phyloP scores from a whole-genome alignment of 2,113 vertebrate species.

The Eira barbara region DNA sequence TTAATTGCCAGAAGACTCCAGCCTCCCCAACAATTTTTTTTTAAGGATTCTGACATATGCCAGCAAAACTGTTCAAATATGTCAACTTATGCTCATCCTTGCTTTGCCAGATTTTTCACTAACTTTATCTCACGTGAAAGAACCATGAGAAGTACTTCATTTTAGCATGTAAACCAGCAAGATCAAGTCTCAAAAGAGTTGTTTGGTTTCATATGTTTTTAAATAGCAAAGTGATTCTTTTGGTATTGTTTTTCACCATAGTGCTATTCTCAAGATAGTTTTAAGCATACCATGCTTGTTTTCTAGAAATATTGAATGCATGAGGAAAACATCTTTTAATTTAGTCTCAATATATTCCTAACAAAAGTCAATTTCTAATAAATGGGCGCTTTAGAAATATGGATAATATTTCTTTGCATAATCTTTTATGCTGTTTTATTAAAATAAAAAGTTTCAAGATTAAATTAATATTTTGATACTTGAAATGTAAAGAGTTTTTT shows the following conservation, averaged over 20 bases:
- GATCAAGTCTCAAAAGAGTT: constrained; percentile 36
- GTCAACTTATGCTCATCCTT: constrained; percentile 59
- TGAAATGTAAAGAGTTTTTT: neutral
- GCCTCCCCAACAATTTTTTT: neutral
- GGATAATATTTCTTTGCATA: neutral
- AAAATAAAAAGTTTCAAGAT: neutral
- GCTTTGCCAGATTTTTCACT: constrained; percentile 60
- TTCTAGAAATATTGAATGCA: constrained; percentile 31
- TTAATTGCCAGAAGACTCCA: constrained; percentile 1
- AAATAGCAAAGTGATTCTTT: constrained; percentile 44
- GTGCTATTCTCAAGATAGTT: constrained; percentile 46
- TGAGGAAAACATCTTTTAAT: neutral
- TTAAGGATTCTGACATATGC: constrained; percentile 52
- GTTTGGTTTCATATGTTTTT: constrained; percentile 49
- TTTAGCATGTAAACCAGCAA: constrained; percentile 20
- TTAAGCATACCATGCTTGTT: constrained; percentile 36
- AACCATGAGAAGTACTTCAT: constrained; percentile 14
- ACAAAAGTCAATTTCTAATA: neutral
- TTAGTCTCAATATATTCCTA: constrained; percentile 12
- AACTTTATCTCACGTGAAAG: constrained; percentile 53
- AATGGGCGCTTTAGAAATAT: neutral
- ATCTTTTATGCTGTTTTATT: neutral
- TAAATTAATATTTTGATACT: neutral
- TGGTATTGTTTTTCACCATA: neutral
- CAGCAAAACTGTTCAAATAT: constrained; percentile 61